Conservation (phyloP, 1,140 invertebrate species). For the Kradibia gibbosae region DNA sequence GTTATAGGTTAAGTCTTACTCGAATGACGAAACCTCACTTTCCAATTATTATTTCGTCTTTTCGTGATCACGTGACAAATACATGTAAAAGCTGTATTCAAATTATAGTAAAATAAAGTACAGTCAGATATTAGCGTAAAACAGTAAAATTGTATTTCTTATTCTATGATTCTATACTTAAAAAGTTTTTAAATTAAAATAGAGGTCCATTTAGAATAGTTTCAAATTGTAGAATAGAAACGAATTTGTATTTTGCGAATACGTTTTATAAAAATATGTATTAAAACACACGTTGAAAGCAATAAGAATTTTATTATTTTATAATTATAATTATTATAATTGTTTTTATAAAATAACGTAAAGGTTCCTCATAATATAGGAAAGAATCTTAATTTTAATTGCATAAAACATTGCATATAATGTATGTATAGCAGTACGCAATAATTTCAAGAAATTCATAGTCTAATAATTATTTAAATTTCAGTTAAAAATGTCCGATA, state of each 20-base stretch:
- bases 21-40: slow-evolving; percentile 29
- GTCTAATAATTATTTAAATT: not conserved
- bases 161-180: no score
- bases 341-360: not conserved
- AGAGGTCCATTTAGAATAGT: no score
- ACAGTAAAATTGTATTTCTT: no score
- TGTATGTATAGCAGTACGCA: no score
- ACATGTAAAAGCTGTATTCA: not conserved
- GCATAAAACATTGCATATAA: no score
- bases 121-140: not conserved
- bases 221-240: no score
- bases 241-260: no score
- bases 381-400: no score
- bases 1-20: slow-evolving; percentile 34
- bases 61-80: not conserved
- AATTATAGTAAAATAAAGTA: not conserved
- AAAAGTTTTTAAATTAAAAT: no score
- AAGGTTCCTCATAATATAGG: no score
- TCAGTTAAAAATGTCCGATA: not conserved
- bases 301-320: not conserved
- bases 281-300: not conserved
- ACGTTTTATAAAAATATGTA: no score
- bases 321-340: not conserved
- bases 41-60: not conserved
- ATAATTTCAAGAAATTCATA: not conserved